phyloP scores from a whole-genome alignment of 2,113 vertebrate genomes.

The Coryphaenoides rupestris region DNA sequence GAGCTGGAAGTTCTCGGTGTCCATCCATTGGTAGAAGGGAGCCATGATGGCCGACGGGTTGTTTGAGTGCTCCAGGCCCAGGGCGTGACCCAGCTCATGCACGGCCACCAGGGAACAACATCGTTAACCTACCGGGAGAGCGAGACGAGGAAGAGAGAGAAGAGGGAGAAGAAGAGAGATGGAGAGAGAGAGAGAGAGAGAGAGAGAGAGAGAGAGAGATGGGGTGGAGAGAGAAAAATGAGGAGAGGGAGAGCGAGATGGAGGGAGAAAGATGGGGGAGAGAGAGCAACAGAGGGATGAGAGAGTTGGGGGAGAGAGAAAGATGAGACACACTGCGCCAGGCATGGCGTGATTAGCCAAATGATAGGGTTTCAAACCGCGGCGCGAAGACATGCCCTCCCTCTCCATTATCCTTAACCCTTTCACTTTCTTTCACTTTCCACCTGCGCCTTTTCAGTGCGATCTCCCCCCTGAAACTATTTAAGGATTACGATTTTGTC shows the following conservation, averaged over 20 bases:
- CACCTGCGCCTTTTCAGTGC: too few relatives aligned
- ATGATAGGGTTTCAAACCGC: background rate
- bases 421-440: too few relatives aligned
- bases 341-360: background rate
- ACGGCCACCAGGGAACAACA: constrained; percentile 88
- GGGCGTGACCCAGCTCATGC: constrained; percentile 86
- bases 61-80: constrained; percentile 87
- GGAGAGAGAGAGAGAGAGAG: background rate
- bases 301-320: background rate
- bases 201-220: background rate
- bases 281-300: background rate
- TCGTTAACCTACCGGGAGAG: constrained; percentile 82
- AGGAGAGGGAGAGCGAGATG: background rate
- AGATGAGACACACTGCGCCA: background rate
- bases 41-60: constrained; percentile 90
- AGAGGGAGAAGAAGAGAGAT: background rate
- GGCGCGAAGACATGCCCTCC: background rate
- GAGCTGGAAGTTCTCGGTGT: constrained; percentile 84
- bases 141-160: background rate
- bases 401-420: too few relatives aligned
- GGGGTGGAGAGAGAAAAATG: background rate
- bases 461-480: too few relatives aligned
- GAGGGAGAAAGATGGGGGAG: background rate
- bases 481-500: too few relatives aligned
- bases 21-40: constrained; percentile 92